Conservation (phyloP, 2,888 invertebrate species). For the Apomyelois bistriatella region DNA sequence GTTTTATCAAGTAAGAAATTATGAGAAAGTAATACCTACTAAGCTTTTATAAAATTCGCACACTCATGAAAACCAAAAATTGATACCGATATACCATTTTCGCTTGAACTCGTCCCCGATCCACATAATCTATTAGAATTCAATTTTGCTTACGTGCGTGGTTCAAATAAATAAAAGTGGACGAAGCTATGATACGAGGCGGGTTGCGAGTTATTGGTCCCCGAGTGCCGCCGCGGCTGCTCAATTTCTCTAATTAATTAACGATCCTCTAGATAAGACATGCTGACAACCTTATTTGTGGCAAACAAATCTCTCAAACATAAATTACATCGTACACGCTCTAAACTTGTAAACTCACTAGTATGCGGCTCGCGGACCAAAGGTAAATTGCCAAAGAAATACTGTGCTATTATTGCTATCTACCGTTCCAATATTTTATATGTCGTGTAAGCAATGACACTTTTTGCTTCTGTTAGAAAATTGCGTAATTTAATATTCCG, state of each 20-base stretch:
- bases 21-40: no score
- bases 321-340: slow-evolving; percentile 76
- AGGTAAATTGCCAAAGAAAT: slow-evolving; percentile 46
- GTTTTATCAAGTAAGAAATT: no score
- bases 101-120: slow-evolving; percentile 44
- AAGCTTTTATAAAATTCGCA: neutral
- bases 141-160: slow-evolving; percentile 77
- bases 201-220: slow-evolving; percentile 78
- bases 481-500: slow-evolving; percentile 52
- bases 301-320: slow-evolving; percentile 77
- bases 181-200: slow-evolving; percentile 75
- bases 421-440: slow-evolving; percentile 32
- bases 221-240: slow-evolving; percentile 69
- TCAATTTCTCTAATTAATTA: slow-evolving; percentile 81
- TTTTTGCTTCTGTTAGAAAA: slow-evolving; percentile 50
- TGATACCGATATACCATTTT: neutral
- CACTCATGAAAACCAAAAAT: neutral
- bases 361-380: slow-evolving; percentile 45
- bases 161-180: slow-evolving; percentile 75
- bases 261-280: slow-evolving; percentile 76
- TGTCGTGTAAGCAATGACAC: slow-evolving; percentile 42
- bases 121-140: slow-evolving; percentile 56
- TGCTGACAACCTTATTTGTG: slow-evolving; percentile 80
- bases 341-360: slow-evolving; percentile 72
- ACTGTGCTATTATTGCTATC: slow-evolving; percentile 23